phyloP scores from a whole-genome alignment of 2,113 vertebrate genomes.

The Vireo altiloquus region DNA sequence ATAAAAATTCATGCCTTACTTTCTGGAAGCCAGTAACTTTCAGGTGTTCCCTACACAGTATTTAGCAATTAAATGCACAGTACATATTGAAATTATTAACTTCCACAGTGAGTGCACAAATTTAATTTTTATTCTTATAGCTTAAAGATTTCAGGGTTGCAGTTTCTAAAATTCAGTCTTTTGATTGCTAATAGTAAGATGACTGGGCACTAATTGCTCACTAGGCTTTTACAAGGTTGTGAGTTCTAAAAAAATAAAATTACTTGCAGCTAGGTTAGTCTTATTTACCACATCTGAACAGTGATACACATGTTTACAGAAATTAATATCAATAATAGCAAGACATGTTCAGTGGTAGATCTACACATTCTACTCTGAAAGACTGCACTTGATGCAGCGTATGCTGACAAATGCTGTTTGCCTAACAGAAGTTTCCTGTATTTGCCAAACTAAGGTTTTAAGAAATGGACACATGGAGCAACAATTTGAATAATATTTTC shows the following conservation, averaged over 20 bases:
- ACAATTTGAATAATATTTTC: background rate
- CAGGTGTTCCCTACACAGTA: background rate
- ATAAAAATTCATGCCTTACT: background rate
- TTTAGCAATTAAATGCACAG: background rate
- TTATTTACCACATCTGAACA: background rate
- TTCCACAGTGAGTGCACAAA: background rate
- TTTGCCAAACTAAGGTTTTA: background rate
- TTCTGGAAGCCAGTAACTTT: background rate
- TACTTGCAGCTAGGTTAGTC: background rate
- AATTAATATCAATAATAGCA: background rate
- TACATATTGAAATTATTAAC: constrained; percentile 4
- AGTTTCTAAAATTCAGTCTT: background rate
- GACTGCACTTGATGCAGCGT: background rate
- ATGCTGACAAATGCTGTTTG: background rate
- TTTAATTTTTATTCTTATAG: constrained; percentile 6
- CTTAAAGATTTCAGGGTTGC: background rate
- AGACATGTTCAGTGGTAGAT: background rate
- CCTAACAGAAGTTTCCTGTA: background rate
- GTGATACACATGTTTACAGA: background rate
- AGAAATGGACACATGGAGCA: background rate
- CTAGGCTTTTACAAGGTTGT: background rate
- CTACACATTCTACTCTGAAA: background rate
- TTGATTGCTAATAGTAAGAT: background rate
- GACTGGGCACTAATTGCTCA: background rate
- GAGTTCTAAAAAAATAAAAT: background rate